Evolutionary conservation across 1,140 invertebrate species (phyloP), one percentile per base, ranked within the genome.

Genomic region (Dendroctonus ponderosae): DNA sequence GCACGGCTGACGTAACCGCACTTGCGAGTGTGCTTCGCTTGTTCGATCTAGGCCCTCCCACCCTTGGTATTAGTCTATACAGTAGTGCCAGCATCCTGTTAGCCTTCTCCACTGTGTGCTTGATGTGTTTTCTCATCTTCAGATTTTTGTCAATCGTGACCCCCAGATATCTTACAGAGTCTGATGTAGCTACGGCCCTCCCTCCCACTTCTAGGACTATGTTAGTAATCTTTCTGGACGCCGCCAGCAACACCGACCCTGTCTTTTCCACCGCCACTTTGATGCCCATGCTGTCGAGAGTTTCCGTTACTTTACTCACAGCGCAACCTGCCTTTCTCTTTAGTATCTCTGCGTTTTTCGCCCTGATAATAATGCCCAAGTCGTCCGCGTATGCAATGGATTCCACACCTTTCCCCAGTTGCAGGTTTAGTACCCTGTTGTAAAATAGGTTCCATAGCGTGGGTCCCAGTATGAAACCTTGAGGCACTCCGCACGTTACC

Each of bases 381-480:
- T 66, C 57, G 42, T 69, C 57, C 5, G 61, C 67, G 26, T 38
- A 68, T 12, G 42, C 54, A 0, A 66, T 37, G 6, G 40, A 7
- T n/a, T 11, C 41, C 3, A 44, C 64, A 0, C 69, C 75, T 11
- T 38, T n/a, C 0, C 71, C 66, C 0, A 64, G 38, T 37, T 72
- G 70, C 2, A 80, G 59, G 5, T 46, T 40, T 11, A 80, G 52
- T 5, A 79, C 52, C 5, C 72, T 72, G 44, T 81, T 75, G 14
- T 81, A 75, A 0, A 80, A 62, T 0, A 80, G 6, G 49, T 80
- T 81, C 78, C 80, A 81, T 0, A 79, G 58, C 0, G 66, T 46
- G 0, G 80, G 78, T 0, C 79, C 80, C 0, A 80, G 57, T 0
- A 81, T 75, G 0, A 79, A 82, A 0, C 80, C 80, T 65, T 82